Evolutionary conservation across 2,888 invertebrate species (phyloP).

Genomic region (Lochmaea crataegi): DNA sequence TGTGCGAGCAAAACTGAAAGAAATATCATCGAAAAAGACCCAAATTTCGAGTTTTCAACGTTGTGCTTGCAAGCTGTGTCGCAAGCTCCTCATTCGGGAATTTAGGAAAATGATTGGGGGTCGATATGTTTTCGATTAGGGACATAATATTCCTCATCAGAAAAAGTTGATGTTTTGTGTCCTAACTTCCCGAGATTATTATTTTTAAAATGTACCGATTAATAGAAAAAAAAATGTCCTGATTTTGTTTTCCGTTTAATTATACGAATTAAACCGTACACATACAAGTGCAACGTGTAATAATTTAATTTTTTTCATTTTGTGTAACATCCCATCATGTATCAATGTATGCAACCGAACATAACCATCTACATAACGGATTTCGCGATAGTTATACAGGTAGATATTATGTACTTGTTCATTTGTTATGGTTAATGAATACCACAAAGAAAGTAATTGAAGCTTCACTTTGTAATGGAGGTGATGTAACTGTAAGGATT

Average conservation of each 20-base stretch:
- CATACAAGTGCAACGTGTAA: background rate
- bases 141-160: no score
- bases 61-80: no score
- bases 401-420: constrained; percentile 11
- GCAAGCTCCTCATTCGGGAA: no score
- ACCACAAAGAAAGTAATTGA: constrained; percentile 11
- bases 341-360: constrained; percentile 7
- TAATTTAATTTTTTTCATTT: background rate
- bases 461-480: background rate
- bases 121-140: no score
- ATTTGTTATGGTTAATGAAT: constrained; percentile 10
- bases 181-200: no score
- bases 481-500: constrained; percentile 4
- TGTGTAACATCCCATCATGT: background rate
- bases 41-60: no score
- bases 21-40: no score
- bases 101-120: no score
- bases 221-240: no score
- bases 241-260: background rate
- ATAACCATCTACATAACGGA: constrained; percentile 8
- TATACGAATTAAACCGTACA: background rate
- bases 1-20: no score
- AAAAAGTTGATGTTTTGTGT: no score
- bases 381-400: constrained; percentile 1
- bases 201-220: no score